Evolutionary conservation across 2,113 vertebrate genomes (phyloP), one percentile per base, ranked within the genome.

Genomic region (Thryonomys swinderianus): DNA sequence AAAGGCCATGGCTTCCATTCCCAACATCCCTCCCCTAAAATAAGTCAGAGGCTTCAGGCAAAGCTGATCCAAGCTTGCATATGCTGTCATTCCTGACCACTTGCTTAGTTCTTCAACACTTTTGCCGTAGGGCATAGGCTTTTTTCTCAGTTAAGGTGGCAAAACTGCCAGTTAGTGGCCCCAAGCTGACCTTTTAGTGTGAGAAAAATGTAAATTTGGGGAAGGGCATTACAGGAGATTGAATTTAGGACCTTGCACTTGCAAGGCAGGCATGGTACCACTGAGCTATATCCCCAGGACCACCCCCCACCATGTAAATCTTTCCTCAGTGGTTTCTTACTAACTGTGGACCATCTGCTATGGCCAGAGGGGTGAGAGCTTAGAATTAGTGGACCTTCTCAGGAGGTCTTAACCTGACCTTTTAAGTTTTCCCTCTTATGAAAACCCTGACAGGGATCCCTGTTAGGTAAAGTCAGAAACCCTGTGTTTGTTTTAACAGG

Each of bases 401-500:
- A 34, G 40, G 62, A 53, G 21, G 42, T 74, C 40, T 10, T 11
- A 74, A 53, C 66, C 25, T 69, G 78, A 95, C 45, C 53, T 81
- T 74, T 59, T 8, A 34, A 4, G 7, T 48, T 25, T 82, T 2
- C 0, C 73, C 59, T 81, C 18, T 64, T 66, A 9, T 89, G 62
- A 87, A 81, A 86, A 40, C 25, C 89, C 69, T 61, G 30, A 30
- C 27, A 37, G 32, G 66, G 32, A 30, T 48, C 17, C n/a, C 42
- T 0, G 1, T 59, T 20, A 40, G 45, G 14, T 4, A 0, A 5
- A 79, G 37, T 64, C 40, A 7, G 74, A 57, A 42, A 34, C 7
- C 4, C n/a, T 32, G 9, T 85, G 71, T 95, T 62, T 67, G 23
- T 97, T 51, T 90, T 92, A 83, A 85, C 89, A 99, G 99, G 99